A percentile compares a stretch with the other conserved stretches of the same genome.
These are phyloP conservation scores for Hyphantria cunea DNA, from an alignment of 1,140 invertebrate genomes.

Conservation along the genomic window DNA sequence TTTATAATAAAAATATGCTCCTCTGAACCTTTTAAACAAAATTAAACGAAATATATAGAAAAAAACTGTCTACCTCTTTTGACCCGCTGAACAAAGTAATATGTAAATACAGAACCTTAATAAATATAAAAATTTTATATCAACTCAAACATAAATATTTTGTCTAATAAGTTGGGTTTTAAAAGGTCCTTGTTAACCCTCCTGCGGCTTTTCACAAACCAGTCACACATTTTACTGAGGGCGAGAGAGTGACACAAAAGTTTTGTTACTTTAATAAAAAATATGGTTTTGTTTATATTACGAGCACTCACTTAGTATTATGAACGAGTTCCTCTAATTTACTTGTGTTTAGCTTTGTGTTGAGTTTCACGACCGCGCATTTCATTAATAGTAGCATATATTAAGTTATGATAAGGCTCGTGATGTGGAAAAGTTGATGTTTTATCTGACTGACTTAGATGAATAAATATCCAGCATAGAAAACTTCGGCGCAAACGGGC, in stretches of 20 bases:
- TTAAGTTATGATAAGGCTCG: neutral
- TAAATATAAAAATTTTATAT: neutral
- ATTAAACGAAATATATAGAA: too few relatives aligned
- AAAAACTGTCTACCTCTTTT: too few relatives aligned
- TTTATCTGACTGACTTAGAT: too few relatives aligned
- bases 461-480: too few relatives aligned
- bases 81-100: too few relatives aligned
- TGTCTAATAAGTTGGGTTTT: slow-evolving; percentile 1
- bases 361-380: neutral
- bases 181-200: slow-evolving; percentile 6
- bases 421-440: too few relatives aligned
- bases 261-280: slow-evolving; percentile 17
- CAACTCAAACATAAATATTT: neutral
- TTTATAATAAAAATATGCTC: too few relatives aligned
- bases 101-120: neutral
- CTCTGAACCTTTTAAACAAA: too few relatives aligned
- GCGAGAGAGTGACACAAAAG: slow-evolving; percentile 12
- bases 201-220: slow-evolving; percentile 2
- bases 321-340: slow-evolving; percentile 13
- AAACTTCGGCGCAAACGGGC: too few relatives aligned
- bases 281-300: slow-evolving; percentile 6
- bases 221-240: neutral
- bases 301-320: slow-evolving; percentile 9
- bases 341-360: slow-evolving; percentile 1
- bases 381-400: neutral